A percentile compares a stretch with the other conserved stretches of the same genome.
These are phyloP conservation scores for Tinamus major DNA, from an alignment of 2,797 vertebrate genomes.

Conservation along the genomic window DNA sequence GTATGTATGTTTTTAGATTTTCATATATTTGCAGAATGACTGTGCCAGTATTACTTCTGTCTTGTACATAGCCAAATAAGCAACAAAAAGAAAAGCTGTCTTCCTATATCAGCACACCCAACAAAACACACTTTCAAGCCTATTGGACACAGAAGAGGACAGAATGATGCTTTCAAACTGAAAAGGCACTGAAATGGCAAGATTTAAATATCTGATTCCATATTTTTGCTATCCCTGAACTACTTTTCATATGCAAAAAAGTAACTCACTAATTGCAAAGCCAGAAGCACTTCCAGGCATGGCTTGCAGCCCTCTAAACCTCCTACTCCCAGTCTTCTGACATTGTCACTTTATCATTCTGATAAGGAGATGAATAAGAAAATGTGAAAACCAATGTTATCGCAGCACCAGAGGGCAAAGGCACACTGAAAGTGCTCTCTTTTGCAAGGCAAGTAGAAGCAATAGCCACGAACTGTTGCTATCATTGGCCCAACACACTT, in stretches of 20 bases:
- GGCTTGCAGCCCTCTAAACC: background rate
- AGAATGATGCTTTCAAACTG: rapidly evolving
- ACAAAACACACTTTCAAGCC: rapidly evolving
- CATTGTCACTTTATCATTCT: background rate
- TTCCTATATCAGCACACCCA: background rate
- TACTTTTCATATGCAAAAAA: background rate
- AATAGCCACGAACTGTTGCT: background rate
- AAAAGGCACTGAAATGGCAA: background rate
- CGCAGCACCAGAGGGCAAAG: background rate
- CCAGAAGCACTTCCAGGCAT: rapidly evolving
- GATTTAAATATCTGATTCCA: background rate
- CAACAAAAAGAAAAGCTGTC: background rate
- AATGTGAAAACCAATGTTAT: background rate
- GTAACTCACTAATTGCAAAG: background rate
- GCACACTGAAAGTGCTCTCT: background rate
- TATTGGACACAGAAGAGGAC: background rate
- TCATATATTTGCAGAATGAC: background rate
- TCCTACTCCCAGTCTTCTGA: background rate
- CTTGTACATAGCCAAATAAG: background rate
- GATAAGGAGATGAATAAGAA: rapidly evolving
- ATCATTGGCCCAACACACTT: rapidly evolving
- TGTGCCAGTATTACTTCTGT: background rate
- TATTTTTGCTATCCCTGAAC: background rate
- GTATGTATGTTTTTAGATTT: background rate
- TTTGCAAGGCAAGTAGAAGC: background rate